These are phyloP conservation scores for Otocyon megalotis DNA, from an alignment of 2,113 vertebrate genomes.

Conservation along the genomic window DNA sequence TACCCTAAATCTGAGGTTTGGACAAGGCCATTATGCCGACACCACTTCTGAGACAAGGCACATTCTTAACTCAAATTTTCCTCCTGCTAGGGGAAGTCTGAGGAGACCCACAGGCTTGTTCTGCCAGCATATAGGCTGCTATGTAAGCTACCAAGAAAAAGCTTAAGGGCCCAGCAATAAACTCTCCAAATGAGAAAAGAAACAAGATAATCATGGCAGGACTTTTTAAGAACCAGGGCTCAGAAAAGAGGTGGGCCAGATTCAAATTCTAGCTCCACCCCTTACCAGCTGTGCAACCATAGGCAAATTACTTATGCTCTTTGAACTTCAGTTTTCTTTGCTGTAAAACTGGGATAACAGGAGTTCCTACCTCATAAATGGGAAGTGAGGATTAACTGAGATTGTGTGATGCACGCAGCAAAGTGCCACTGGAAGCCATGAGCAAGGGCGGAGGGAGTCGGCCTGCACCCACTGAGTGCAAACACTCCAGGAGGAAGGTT, in stretches of 20 bases:
- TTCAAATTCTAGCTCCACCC: not conserved
- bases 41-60: not conserved
- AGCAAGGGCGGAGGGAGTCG: not conserved
- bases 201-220: not conserved
- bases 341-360: not conserved
- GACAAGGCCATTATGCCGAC: not conserved
- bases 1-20: not conserved
- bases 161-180: conserved; percentile 10
- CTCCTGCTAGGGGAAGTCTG: not conserved
- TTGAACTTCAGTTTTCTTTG: not conserved
- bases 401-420: not conserved
- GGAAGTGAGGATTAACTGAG: not conserved
- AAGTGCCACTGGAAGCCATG: not conserved
- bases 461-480: not conserved
- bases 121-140: not conserved
- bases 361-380: not conserved
- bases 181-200: conserved; percentile 30
- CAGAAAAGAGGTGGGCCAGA: not conserved
- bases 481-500: not conserved
- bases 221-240: conserved; percentile 13
- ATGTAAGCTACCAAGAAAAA: not conserved
- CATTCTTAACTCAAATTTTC: not conserved
- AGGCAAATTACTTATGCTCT: not conserved
- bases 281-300: not conserved
- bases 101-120: not conserved